These are phyloP conservation scores for Ctenoplectra terminalis DNA, from an alignment of 1,140 invertebrate species.

Conservation along the genomic window DNA sequence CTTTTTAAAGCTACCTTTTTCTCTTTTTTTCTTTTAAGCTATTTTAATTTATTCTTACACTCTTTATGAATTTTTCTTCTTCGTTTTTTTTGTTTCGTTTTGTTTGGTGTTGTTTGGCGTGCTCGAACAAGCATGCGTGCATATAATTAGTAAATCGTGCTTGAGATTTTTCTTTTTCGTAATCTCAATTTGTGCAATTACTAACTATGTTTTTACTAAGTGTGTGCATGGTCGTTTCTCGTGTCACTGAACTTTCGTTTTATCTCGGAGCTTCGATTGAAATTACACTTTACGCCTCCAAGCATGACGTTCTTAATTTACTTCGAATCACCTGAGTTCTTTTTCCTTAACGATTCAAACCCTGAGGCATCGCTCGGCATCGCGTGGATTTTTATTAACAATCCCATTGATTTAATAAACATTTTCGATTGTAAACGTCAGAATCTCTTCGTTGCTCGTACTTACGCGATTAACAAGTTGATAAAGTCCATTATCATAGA, in stretches of 20 bases:
- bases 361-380: neutral
- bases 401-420: neutral
- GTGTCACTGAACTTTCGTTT: neutral
- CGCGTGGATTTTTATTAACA: neutral
- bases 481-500: neutral
- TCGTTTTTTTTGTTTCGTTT: neutral
- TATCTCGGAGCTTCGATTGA: neutral
- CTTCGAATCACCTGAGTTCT: neutral
- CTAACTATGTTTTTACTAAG: slow-evolving; percentile 1
- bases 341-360: neutral
- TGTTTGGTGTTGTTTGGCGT: neutral
- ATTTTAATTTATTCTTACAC: neutral
- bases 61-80: neutral
- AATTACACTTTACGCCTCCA: neutral
- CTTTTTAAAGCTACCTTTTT: neutral
- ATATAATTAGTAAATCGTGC: neutral
- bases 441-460: neutral
- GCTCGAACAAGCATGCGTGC: slow-evolving; percentile 25
- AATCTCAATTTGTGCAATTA: slow-evolving; percentile 1
- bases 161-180: neutral
- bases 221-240: slow-evolving; percentile 15
- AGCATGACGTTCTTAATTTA: slow-evolving; percentile 15
- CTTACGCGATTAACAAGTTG: neutral
- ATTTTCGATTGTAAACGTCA: neutral
- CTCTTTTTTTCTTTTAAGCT: neutral